Evolutionary conservation across 2,113 vertebrate species (phyloP).

Genomic region (Papio anubis): DNA sequence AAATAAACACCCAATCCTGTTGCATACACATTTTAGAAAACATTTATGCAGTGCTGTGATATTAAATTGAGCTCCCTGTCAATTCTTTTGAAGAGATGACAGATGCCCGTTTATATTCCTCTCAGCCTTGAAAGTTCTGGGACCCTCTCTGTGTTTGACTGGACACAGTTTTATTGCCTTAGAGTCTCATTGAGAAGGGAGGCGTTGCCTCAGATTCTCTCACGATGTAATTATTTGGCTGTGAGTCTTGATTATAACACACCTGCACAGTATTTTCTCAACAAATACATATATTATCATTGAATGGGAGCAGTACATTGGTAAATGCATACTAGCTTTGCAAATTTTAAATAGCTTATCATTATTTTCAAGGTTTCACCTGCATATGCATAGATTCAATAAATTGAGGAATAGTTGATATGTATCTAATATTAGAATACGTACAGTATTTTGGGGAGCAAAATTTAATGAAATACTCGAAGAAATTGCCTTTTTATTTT

Average conservation of each 20-base stretch:
- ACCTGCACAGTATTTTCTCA: not conserved
- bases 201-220: not conserved
- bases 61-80: not conserved
- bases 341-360: not conserved
- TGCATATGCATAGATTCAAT: not conserved
- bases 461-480: not conserved
- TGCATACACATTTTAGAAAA: not conserved
- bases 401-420: not conserved
- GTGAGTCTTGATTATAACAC: not conserved
- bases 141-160: not conserved
- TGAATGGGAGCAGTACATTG: not conserved
- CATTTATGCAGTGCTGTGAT: not conserved
- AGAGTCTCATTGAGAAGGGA: not conserved
- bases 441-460: not conserved
- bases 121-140: not conserved
- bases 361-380: not conserved
- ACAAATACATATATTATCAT: not conserved
- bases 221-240: not conserved
- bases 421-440: not conserved
- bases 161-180: not conserved
- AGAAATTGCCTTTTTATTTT: not conserved
- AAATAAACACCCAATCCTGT: slow-evolving; percentile 8
- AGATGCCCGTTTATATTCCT: not conserved
- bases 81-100: not conserved
- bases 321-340: not conserved